Conservation (phyloP, 2,888 invertebrate genomes). For the Nephrotoma guestfalica region DNA sequence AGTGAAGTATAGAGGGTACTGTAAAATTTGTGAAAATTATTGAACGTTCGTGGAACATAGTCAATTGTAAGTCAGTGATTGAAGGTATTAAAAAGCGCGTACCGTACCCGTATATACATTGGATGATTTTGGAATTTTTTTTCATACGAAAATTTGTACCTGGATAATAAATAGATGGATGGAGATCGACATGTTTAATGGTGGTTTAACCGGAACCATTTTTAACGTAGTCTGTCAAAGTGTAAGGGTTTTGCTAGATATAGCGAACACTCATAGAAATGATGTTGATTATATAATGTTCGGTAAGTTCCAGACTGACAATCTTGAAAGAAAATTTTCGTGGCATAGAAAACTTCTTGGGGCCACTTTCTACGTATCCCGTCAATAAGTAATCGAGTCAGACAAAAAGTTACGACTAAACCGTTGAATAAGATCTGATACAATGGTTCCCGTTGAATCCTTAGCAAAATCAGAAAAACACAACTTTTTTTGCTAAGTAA, state of each 20-base stretch:
- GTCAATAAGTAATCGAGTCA: no score
- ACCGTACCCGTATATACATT: background rate
- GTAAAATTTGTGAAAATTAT: background rate
- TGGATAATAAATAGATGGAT: background rate
- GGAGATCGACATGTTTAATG: background rate
- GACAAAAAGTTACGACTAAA: no score
- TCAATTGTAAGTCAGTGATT: background rate
- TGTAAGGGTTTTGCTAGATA: background rate
- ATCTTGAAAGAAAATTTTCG: no score
- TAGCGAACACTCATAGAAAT: background rate
- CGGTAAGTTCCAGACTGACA: no score
- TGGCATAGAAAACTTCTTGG: no score
- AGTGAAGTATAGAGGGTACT: background rate
- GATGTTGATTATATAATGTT: background rate
- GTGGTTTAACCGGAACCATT: background rate
- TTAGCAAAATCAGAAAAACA: no score
- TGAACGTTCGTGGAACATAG: background rate
- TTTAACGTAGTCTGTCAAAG: background rate
- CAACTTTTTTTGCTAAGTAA: no score
- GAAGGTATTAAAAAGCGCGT: background rate
- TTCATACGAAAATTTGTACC: background rate
- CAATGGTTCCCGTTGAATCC: no score
- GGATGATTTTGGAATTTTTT: background rate
- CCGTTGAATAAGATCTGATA: no score
- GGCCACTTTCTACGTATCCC: no score